phyloP scores from a whole-genome alignment of 2,797 vertebrate species.

The Percopsis omiscomaycus region DNA sequence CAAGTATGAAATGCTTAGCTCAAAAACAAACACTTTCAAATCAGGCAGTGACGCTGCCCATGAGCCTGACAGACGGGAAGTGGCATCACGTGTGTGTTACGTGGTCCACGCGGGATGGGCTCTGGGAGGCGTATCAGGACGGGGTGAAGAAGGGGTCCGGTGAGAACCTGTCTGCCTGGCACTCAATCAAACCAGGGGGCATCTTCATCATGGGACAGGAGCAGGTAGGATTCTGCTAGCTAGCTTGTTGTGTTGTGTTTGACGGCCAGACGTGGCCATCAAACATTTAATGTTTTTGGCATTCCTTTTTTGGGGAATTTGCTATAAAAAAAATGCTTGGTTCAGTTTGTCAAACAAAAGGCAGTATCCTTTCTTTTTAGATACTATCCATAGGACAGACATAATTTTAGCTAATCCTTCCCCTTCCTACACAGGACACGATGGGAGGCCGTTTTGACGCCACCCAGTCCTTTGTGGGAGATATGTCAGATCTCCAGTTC shows the following conservation, averaged over 20 bases:
- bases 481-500: constrained; percentile 83
- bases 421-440: constrained; percentile 71
- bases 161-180: constrained; percentile 78
- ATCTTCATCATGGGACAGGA: constrained; percentile 85
- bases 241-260: neutral
- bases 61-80: constrained; percentile 77
- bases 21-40: too few species aligned
- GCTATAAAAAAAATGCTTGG: too few species aligned
- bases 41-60: constrained; percentile 78
- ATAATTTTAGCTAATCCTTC: neutral
- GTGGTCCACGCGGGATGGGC: constrained; percentile 82
- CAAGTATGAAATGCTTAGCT: too few species aligned
- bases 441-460: constrained; percentile 84
- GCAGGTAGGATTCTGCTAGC: constrained; percentile 69
- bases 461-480: constrained; percentile 83
- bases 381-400: too few species aligned
- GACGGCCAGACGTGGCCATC: neutral
- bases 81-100: constrained; percentile 88
- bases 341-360: neutral
- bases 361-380: neutral
- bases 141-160: constrained; percentile 76
- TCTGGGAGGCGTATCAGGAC: constrained; percentile 81
- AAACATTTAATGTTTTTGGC: too few species aligned
- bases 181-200: constrained; percentile 81
- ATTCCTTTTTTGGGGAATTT: too few species aligned